phyloP scores from a whole-genome alignment of 2,888 invertebrate genomes.

The Nebria salina region DNA sequence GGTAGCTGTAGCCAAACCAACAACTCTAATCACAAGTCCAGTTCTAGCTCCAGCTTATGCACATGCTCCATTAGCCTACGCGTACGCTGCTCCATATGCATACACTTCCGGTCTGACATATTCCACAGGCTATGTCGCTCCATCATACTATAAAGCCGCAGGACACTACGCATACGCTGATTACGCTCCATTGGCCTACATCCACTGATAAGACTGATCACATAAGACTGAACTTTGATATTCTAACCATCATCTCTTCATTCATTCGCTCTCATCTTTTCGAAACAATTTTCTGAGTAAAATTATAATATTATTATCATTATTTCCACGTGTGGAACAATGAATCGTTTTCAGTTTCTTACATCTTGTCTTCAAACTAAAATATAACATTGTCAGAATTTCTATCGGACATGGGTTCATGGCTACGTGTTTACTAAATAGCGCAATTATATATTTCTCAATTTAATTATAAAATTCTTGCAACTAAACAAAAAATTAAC shows the following conservation, averaged over 20 bases:
- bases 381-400: too few species aligned
- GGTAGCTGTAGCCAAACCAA: slow-evolving; percentile 42
- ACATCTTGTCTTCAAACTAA: background rate
- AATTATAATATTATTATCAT: too few species aligned
- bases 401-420: too few species aligned
- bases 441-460: too few species aligned
- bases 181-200: slow-evolving; percentile 46
- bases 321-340: too few species aligned
- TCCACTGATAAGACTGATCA: slow-evolving; percentile 27
- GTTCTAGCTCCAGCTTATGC: slow-evolving; percentile 40
- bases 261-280: slow-evolving; percentile 18
- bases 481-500: too few species aligned
- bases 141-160: slow-evolving; percentile 34
- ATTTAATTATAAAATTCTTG: too few species aligned
- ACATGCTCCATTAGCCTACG: slow-evolving; percentile 46
- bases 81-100: slow-evolving; percentile 40
- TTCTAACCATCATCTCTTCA: background rate
- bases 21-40: slow-evolving; percentile 42
- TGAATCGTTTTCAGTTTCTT: background rate
- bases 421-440: too few species aligned
- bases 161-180: slow-evolving; percentile 35
- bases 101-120: slow-evolving; percentile 53
- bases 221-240: background rate
- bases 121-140: slow-evolving; percentile 49
- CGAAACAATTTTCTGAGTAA: background rate